Percentiles rank a stretch among this genome's conserved stretches.
These are phyloP conservation scores for Drosophila demipolita DNA, from an alignment of 2,888 invertebrate genomes.

Conservation along the genomic window DNA sequence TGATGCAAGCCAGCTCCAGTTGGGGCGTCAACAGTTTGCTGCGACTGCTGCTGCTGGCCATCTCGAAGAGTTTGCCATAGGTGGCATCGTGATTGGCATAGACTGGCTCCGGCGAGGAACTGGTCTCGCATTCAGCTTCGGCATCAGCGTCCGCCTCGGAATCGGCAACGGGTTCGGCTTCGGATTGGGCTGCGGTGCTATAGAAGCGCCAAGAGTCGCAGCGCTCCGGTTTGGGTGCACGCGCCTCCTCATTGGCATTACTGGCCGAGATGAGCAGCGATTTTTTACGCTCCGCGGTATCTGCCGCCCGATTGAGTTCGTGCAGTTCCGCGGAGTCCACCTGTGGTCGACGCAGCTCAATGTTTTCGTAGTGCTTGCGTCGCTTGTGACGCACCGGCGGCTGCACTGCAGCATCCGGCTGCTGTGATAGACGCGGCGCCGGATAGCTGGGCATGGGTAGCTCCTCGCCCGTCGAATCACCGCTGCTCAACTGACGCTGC, in stretches of 20 bases:
- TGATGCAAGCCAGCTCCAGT: slow-evolving; percentile 59
- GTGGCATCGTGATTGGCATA: slow-evolving; percentile 84
- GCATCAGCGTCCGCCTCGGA: slow-evolving; percentile 7
- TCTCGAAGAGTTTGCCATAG: slow-evolving; percentile 83
- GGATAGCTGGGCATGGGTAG: slow-evolving; percentile 84
- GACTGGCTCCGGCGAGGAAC: slow-evolving; percentile 82
- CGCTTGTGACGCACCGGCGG: slow-evolving; percentile 80
- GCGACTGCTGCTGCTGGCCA: slow-evolving; percentile 77
- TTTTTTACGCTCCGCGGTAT: slow-evolving; percentile 70
- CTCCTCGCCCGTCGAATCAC: slow-evolving; percentile 62
- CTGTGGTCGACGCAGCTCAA: slow-evolving; percentile 78
- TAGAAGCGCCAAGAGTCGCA: slow-evolving; percentile 84
- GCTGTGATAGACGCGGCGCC: slow-evolving; percentile 81
- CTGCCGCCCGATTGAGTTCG: slow-evolving; percentile 71
- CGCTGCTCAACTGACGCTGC: slow-evolving; percentile 45
- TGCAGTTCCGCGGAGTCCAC: slow-evolving; percentile 81
- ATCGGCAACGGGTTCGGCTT: slow-evolving; percentile 17
- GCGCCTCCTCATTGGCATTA: slow-evolving; percentile 71
- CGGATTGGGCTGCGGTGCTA: slow-evolving; percentile 65
- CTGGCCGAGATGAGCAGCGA: slow-evolving; percentile 74
- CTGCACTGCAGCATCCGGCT: slow-evolving; percentile 59
- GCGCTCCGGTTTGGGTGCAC: slow-evolving; percentile 82
- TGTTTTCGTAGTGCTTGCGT: slow-evolving; percentile 81
- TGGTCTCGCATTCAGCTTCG: slow-evolving; percentile 28
- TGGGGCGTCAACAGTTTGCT: slow-evolving; percentile 78